Evolutionary conservation across 2,797 vertebrate genomes (phyloP), one percentile per base, ranked within the genome.

Genomic region (Myotis vivesi): DNA sequence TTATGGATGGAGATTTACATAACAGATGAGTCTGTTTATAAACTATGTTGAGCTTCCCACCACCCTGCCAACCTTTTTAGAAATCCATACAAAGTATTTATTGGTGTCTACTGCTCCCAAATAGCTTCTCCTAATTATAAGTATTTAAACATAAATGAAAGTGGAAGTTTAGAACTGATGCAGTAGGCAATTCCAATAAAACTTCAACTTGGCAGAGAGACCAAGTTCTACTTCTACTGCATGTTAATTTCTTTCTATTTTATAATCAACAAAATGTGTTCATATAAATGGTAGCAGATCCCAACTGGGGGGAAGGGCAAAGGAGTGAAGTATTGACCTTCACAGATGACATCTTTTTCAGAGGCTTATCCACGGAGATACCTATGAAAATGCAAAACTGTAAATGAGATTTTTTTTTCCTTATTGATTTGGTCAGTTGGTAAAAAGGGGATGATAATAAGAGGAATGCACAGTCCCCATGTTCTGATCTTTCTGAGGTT

Each of bases 401-500:
- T 44, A 97, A 97, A 94, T 79, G 44, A 97, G 12, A 82, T 76
- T 94, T 13, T 97, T 97, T 95, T 84, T 38, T 89, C 69, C 76
- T 72, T 93, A 96, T 97, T 97, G 97, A 98, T 98, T 97, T 98
- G 97, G 94, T 96, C 91, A 98, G 86, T 96, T 98, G 94, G 97
- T 98, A 97, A 98, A 99, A 98, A 95, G 97, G 97, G 97, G 97
- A 97, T 98, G 98, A 98, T 98, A 98, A 98, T 98, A 98, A 98
- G 97, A 97, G 96, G 98, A 98, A 98, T 96, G 96, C 97, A 98
- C 93, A 95, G 97, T 98, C 98, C 98, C 97, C 98, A 97, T 97
- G 89, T 98, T 98, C 98, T 98, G 98, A 98, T 99, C 98, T 98
- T 98, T 97, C 97, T 97, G 98, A 98, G 98, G 98, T 98, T 98